Evolutionary conservation across 2,888 invertebrate genomes (phyloP).

Genomic region (Elegia similella): DNA sequence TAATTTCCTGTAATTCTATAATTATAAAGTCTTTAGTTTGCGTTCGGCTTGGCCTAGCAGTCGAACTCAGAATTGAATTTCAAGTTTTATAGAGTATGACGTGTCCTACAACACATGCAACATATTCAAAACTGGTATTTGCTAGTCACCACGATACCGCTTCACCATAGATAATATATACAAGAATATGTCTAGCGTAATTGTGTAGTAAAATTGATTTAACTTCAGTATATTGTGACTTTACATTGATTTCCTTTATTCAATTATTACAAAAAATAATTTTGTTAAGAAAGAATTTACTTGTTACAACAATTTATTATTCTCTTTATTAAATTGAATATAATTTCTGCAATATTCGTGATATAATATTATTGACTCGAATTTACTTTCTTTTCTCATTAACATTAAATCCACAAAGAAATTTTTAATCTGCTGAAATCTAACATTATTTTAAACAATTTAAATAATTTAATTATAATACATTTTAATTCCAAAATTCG

Average conservation of each 20-base stretch:
- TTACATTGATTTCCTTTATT: neutral
- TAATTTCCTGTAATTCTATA: too few relatives aligned
- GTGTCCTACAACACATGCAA: too few relatives aligned
- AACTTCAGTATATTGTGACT: neutral
- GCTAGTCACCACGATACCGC: too few relatives aligned
- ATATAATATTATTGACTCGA: neutral
- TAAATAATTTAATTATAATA: neutral
- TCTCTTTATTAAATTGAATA: neutral
- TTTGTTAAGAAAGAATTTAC: neutral
- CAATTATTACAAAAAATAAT: neutral
- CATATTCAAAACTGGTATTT: too few relatives aligned
- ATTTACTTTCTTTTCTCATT: neutral
- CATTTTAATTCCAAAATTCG: neutral
- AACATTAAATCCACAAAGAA: slow-evolving; percentile 14
- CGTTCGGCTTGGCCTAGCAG: too few relatives aligned
- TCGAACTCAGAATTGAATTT: too few relatives aligned
- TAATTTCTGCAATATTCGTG: neutral
- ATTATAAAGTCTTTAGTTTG: too few relatives aligned
- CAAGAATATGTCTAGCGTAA: too few relatives aligned
- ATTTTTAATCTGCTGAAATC: neutral
- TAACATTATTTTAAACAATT: neutral
- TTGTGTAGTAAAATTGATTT: slow-evolving; percentile 21
- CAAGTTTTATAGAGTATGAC: too few relatives aligned
- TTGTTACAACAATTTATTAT: neutral
- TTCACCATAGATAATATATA: slow-evolving; percentile 13